A percentile compares a stretch with the other conserved stretches of the same genome.
These are phyloP conservation scores for Cactoblastis cactorum DNA, from an alignment of 2,888 invertebrate genomes.

Conservation along the genomic window DNA sequence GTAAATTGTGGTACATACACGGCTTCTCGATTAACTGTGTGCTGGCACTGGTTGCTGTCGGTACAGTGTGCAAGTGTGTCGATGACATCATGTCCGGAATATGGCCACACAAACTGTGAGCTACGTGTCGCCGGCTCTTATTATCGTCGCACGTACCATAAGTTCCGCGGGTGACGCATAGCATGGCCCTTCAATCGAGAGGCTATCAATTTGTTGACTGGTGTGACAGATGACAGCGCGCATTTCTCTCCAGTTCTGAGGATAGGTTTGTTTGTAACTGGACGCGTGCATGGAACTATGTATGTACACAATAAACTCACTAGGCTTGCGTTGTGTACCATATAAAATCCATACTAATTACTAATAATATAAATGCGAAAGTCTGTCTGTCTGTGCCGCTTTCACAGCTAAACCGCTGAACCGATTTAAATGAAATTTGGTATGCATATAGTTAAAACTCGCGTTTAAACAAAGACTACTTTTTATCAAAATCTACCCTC, in stretches of 20 bases:
- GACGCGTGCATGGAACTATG: background rate
- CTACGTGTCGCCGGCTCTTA: conserved; percentile 53
- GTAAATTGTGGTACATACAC: conserved; percentile 77
- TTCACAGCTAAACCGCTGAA: too few relatives aligned
- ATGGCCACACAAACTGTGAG: conserved; percentile 65
- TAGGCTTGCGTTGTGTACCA: too few relatives aligned
- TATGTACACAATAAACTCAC: too few relatives aligned
- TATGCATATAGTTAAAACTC: too few relatives aligned
- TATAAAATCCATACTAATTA: too few relatives aligned
- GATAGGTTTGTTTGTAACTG: background rate
- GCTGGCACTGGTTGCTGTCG: conserved; percentile 52
- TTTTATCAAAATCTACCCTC: too few relatives aligned
- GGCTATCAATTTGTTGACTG: conserved; percentile 21
- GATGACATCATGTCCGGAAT: conserved; percentile 75
- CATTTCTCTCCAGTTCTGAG: background rate
- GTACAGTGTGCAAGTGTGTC: conserved; percentile 60
- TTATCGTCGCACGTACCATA: conserved; percentile 43
- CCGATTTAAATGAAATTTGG: too few relatives aligned
- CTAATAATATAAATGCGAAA: too few relatives aligned
- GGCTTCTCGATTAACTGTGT: conserved; percentile 74
- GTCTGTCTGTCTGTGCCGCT: too few relatives aligned
- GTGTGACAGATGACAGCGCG: background rate
- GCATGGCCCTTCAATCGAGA: conserved; percentile 36
- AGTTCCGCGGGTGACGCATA: conserved; percentile 52
- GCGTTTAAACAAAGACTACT: too few relatives aligned